phyloP scores from a whole-genome alignment of 2,797 vertebrate genomes.

The Lepus oiostolus region DNA sequence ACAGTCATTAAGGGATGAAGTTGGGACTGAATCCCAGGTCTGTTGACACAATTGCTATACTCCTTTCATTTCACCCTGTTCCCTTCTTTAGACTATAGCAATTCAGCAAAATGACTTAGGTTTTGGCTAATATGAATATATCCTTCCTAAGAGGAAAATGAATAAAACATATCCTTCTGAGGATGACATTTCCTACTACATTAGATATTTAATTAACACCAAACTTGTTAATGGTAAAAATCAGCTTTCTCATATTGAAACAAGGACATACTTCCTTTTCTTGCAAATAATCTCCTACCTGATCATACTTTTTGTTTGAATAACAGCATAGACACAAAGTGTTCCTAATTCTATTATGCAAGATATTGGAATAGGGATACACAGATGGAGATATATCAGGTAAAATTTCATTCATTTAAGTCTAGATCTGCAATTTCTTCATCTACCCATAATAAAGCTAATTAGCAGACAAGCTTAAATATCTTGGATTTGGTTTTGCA shows the following conservation, averaged over 20 bases:
- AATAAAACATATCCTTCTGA: not conserved
- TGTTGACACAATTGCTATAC: not conserved
- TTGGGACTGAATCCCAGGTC: not conserved
- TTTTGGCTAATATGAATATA: not conserved
- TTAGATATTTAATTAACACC: slow-evolving; percentile 10
- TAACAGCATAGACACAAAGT: not conserved
- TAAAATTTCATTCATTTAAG: not conserved
- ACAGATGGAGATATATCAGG: not conserved
- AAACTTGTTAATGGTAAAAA: slow-evolving; percentile 24
- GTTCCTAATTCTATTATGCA: not conserved
- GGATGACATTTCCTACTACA: not conserved
- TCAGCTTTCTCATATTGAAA: slow-evolving; percentile 16
- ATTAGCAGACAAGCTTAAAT: slow-evolving; percentile 41
- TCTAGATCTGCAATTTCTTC: not conserved
- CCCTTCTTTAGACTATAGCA: not conserved
- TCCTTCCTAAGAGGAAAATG: slow-evolving; percentile 19
- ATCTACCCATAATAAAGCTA: not conserved
- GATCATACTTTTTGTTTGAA: slow-evolving; percentile 30
- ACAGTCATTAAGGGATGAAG: not conserved
- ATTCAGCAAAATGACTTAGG: not conserved
- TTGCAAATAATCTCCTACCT: not conserved
- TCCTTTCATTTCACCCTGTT: not conserved
- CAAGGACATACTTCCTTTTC: not conserved
- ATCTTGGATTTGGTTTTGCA: slow-evolving; percentile 13
- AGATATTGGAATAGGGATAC: not conserved